These are phyloP conservation scores for Lithodes maja DNA, from an alignment of 2,888 invertebrate species.

Conservation along the genomic window DNA sequence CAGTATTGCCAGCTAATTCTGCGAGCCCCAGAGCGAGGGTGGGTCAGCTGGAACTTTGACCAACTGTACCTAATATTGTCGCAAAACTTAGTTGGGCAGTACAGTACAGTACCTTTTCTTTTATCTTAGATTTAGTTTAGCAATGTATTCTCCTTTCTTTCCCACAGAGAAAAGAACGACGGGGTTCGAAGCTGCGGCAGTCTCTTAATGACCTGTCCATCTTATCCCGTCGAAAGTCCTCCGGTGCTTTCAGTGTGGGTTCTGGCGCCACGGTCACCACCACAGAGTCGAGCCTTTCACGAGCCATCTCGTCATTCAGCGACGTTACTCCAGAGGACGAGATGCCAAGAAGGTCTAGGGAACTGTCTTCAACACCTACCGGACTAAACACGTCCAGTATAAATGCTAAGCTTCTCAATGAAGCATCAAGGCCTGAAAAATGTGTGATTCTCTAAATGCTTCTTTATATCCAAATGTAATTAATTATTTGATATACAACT, in stretches of 20 bases:
- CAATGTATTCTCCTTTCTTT: constrained; percentile 11
- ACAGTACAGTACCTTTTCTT: background rate
- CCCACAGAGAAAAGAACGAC: constrained; percentile 41
- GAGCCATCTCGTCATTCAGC: constrained; percentile 3
- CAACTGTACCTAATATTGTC: no score
- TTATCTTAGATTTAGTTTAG: background rate
- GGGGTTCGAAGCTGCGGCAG: constrained; percentile 31
- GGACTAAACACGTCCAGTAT: background rate
- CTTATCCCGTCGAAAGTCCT: constrained; percentile 47
- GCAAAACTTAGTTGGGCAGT: background rate
- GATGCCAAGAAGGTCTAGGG: background rate
- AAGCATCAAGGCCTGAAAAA: background rate
- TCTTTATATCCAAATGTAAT: no score
- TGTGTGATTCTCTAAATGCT: background rate
- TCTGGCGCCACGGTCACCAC: constrained; percentile 37
- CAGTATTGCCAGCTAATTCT: no score
- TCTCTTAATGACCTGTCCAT: constrained; percentile 54
- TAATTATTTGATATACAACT: no score
- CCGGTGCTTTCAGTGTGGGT: constrained; percentile 40
- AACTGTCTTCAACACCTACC: background rate
- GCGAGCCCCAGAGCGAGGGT: no score
- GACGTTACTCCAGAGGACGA: constrained; percentile 42
- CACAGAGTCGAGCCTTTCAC: constrained; percentile 37
- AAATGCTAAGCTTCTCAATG: background rate
- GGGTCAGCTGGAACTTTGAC: no score